Percentiles rank a stretch among this genome's conserved stretches.
phyloP scores from a whole-genome alignment of 92 coral and sea anemone genomes.

The Porites evermanni region DNA sequence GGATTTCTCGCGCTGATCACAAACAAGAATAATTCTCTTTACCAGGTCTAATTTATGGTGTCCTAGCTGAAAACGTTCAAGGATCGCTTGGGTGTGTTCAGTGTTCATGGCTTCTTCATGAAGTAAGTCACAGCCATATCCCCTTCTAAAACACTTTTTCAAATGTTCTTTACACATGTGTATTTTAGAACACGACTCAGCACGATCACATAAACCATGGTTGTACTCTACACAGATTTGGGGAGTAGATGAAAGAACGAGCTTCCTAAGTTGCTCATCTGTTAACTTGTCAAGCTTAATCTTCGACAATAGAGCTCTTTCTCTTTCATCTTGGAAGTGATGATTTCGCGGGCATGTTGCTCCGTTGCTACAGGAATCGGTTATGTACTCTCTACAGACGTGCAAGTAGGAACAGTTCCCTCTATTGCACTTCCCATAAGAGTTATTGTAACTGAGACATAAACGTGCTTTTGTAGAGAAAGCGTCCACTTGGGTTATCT shows the following conservation, averaged over 20 bases:
- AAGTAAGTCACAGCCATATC: conserved; percentile 47
- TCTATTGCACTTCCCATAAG: conserved; percentile 38
- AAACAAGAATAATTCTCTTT: conserved; percentile 61
- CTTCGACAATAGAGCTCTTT: conserved; percentile 38
- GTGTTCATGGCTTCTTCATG: conserved; percentile 66
- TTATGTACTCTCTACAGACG: conserved; percentile 58
- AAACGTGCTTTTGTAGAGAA: conserved; percentile 54
- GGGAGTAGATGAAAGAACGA: conserved; percentile 63
- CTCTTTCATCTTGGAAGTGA: conserved; percentile 34
- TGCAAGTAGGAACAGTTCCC: conserved; percentile 56
- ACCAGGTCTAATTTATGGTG: conserved; percentile 13
- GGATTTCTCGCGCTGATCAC: conserved; percentile 25
- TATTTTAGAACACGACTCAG: conserved; percentile 49
- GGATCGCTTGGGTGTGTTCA: conserved; percentile 48
- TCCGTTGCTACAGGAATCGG: conserved; percentile 52
- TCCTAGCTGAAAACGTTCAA: conserved; percentile 43
- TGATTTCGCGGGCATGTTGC: conserved; percentile 60
- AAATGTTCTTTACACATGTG: conserved; percentile 79
- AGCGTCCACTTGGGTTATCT: conserved; percentile 40
- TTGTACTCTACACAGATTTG: conserved; percentile 73
- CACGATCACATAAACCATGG: conserved; percentile 47
- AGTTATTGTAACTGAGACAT: conserved; percentile 47
- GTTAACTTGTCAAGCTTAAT: conserved; percentile 59
- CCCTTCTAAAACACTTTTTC: conserved; percentile 53
- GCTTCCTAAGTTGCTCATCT: conserved; percentile 49